A percentile compares a stretch with the other conserved stretches of the same genome.
Evolutionary conservation across 1,140 invertebrate species (phyloP).

Genomic region (Latrodectus geometricus): DNA sequence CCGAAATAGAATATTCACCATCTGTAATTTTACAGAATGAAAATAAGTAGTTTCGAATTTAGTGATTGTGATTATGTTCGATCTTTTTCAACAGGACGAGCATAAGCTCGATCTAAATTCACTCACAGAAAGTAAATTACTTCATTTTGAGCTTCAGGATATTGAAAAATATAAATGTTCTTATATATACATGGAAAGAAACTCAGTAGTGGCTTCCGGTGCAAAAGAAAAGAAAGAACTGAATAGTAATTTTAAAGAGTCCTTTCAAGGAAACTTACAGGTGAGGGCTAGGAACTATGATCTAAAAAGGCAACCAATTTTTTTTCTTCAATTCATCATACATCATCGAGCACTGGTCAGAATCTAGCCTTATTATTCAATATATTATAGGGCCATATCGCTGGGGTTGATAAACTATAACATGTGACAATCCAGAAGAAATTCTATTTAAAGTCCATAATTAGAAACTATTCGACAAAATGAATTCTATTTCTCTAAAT

Average conservation of each 20-base stretch:
- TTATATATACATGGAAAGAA: background rate
- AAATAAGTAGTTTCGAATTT: too few species aligned
- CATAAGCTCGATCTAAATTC: too few species aligned
- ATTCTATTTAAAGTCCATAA: conserved; percentile 21
- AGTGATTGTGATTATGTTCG: too few species aligned
- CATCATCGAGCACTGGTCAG: conserved; percentile 50
- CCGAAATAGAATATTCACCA: background rate
- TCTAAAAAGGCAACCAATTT: conserved; percentile 40
- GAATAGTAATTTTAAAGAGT: background rate
- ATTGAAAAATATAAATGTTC: background rate
- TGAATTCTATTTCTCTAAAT: too few species aligned
- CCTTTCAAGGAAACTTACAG: conserved; percentile 8
- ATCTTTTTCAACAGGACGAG: too few species aligned
- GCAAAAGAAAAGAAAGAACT: background rate
- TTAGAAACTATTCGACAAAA: background rate
- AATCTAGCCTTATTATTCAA: conserved; percentile 24
- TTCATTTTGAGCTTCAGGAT: background rate
- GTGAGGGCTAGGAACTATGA: conserved; percentile 52
- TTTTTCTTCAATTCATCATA: conserved; percentile 45
- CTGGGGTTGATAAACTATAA: conserved; percentile 28
- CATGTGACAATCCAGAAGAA: conserved; percentile 48
- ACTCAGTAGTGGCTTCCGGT: conserved; percentile 15
- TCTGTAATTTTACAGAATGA: background rate
- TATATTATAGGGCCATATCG: conserved; percentile 5
- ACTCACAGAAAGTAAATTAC: too few species aligned